Percentiles rank a stretch among this genome's conserved stretches.
Conservation (phyloP, 2,888 invertebrate genomes). For the Arctia plantaginis region DNA sequence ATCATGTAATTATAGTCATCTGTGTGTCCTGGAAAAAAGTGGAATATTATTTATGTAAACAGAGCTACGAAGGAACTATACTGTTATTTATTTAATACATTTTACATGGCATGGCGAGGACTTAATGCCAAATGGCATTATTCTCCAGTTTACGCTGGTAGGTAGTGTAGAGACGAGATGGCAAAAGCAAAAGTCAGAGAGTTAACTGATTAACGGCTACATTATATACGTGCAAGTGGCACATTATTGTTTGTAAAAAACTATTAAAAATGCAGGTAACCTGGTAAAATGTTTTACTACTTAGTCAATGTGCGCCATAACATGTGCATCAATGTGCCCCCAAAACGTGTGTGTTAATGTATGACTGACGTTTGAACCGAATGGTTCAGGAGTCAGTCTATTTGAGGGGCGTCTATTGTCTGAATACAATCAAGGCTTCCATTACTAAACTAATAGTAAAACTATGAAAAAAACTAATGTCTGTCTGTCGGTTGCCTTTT, state of each 20-base stretch:
- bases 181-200: not conserved
- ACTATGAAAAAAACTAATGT: not conserved
- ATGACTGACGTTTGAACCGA: too few species aligned
- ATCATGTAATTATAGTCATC: slow-evolving; percentile 96
- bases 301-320: not conserved
- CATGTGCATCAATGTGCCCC: not conserved
- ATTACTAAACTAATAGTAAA: not conserved
- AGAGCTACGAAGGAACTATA: not conserved
- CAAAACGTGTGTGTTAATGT: not conserved
- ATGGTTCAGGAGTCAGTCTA: not conserved
- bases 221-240: too few species aligned
- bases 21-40: slow-evolving; percentile 90
- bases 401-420: not conserved
- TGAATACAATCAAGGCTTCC: not conserved
- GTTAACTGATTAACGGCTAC: not conserved
- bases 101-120: too few species aligned
- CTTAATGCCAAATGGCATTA: too few species aligned
- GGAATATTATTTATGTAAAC: not conserved
- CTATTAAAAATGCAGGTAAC: not conserved
- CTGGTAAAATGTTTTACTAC: not conserved
- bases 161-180: too few species aligned
- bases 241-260: too few species aligned
- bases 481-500: not conserved
- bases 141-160: too few species aligned
- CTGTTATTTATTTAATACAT: not conserved